Percentiles rank a stretch among this genome's conserved stretches.
These are phyloP conservation scores for Todiramphus saurophagus DNA, from an alignment of 2,113 vertebrate genomes.

Conservation along the genomic window DNA sequence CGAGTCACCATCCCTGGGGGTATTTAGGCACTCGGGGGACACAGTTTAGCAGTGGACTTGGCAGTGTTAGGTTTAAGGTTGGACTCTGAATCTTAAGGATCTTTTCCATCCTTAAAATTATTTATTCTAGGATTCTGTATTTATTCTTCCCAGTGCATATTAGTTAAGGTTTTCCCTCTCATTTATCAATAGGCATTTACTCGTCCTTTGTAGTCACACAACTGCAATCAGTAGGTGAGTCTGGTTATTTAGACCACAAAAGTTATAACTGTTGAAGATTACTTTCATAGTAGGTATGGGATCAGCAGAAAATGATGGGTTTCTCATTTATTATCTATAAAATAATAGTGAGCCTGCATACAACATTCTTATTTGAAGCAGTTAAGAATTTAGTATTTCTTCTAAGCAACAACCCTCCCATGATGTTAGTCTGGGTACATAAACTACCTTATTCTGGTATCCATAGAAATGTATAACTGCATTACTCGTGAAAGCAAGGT, in stretches of 20 bases:
- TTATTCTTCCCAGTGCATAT: not conserved
- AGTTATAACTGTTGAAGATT: not conserved
- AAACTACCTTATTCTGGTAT: not conserved
- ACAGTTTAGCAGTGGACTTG: not conserved
- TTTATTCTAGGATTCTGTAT: not conserved
- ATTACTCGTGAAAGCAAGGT: not conserved
- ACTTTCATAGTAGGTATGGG: not conserved
- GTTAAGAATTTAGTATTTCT: not conserved
- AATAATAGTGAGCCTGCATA: not conserved
- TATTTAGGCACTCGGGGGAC: not conserved
- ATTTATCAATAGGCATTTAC: not conserved
- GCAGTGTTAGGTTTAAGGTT: not conserved
- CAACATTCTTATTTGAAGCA: not conserved
- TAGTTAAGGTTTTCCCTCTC: not conserved
- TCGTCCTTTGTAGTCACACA: not conserved
- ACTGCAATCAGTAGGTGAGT: not conserved
- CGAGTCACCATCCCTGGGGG: not conserved
- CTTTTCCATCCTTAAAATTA: not conserved
- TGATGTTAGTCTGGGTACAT: not conserved
- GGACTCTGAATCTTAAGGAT: not conserved
- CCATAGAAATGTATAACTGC: no score
- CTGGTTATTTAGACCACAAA: not conserved
- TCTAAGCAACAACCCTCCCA: not conserved
- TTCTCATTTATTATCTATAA: not conserved
- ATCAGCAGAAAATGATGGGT: not conserved